Evolutionary conservation across 1,140 invertebrate species (phyloP), one percentile per base, ranked within the genome.

Genomic region (Drosophila prosaltans): DNA sequence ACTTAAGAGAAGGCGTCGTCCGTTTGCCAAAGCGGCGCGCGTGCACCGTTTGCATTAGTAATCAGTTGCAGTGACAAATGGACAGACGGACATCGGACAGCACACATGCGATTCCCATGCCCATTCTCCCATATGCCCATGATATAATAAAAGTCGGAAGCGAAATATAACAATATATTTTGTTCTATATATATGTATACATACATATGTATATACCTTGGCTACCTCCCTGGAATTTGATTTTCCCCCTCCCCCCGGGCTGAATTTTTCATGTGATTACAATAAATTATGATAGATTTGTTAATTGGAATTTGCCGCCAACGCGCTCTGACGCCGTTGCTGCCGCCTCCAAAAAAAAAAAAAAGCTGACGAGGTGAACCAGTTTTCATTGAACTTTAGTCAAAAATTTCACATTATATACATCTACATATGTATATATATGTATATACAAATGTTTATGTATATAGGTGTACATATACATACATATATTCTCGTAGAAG

Each of bases 241-340:
- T 51, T 8, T 51, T 51, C 45, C 68, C 68, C 54, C 39, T 16
- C 16, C 16, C 16, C 16, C 16, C 16, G 16, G 16, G 16, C 30
- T 62, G 54, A 30, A 45, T 68, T 57, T 67, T 69, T 79, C 67
- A 85, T 88, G 78, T 91, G 71, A 80, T 65, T 73, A 72, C 67
- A 81, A 81, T 76, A 91, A 91, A 91, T 91, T 91, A 91, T 91
- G 78, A 91, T 88, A 66, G 78, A 81, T 75, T 89, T 73, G 88
- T 84, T 91, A 91, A 91, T 91, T 88, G 80, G 55, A 78, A 75
- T 81, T 69, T 76, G 72, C 71, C 78, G 78, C 71, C 82, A 78
- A 74, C 72, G 73, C 61, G 24, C 45, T 2, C 28, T 41, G 40
- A 21, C 45, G 16, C 16, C 21, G 45, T 6, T 9, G 9, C 9